Base-by-base conservation (phyloP, 2,113 vertebrate genomes). In the Aplodontia rufa region DNA sequence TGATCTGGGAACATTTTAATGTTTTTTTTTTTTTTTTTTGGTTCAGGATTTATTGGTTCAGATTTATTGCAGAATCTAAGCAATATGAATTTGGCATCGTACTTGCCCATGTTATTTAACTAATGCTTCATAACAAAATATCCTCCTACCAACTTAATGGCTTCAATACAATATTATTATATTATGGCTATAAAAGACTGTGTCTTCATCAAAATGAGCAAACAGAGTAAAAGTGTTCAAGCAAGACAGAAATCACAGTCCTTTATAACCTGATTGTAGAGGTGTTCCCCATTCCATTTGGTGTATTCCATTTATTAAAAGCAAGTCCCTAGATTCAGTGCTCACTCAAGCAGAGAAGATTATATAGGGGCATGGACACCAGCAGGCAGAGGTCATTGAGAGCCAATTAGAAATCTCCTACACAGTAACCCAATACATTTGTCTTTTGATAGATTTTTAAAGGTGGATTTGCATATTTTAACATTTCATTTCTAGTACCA, bases 71-170 rank as follows among this genome's bases (percentile, higher is more conserved):
- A 64, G n/a, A 69, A 17, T 51, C 14, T 91, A 95, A 88, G 58
- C 45, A 94, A 35, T 81, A 49, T 93, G 82, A 83, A 62, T 95
- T 64, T 89, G 69, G n/a, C n/a, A n/a, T n/a, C n/a, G n/a, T n/a
- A n/a, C n/a, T n/a, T n/a, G n/a, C n/a, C 55, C 3, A 0, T 64
- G 37, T 86, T 26, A 71, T 83, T 92, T 68, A 55, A 62, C 5
- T 74, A 45, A 68, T 81, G 35, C 66, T 75, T 5, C 2, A 53
- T 87, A 40, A n/a, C 69, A 64, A 45, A 55, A 55, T 30, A 24
- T 24, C 32, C 55, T 30, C 58, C 11, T 9, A 14, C 32, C 32
- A 84, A 74, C 14, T 49, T 80, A 62, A 17, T 88, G 76, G 17
- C 22, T 69, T 75, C 17, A 79, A 69, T 74, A 53, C 47, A 26